Base-by-base conservation (phyloP, 1,140 invertebrate genomes). In the Drosophila albomicans region DNA sequence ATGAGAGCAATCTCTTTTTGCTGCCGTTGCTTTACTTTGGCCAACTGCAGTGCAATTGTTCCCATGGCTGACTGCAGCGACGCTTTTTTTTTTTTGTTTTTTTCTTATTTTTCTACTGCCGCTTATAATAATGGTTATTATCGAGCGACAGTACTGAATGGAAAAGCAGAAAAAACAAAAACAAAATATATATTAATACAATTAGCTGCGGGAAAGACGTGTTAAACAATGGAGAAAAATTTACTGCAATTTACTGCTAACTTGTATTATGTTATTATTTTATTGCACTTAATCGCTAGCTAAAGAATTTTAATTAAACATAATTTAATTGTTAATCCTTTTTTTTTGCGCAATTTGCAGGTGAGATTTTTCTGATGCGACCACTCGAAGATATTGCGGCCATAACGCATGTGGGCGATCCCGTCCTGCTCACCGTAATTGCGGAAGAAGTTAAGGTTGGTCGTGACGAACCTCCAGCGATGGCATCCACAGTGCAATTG, bases 391-490 rank as follows among this genome's bases (percentile, higher is more conserved):
- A 97, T 76, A 94, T 98, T 72, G 95, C 95, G 38, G 94, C 95
- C 62, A 96, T 97, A 77, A 96, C 95, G 16, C 95, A 96, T 81
- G 94, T 95, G 11, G 95, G 96, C 45, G 95, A 96, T 64, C 97
- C 97, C 8, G 95, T 98, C 48, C 93, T 97, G 38, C 93, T 98
- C 41, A 97, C 95, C 3, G 95, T 98, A 16, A 95, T 97, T 25
- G 97, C 97, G 10, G 96, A 97, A 91, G 97, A 98, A 93, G 95
- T 98, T 93, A 92, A 95, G 86, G 75, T 95, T 78, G 93, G 94
- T 74, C 93, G 94, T 80, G 94, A 96, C 58, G 96, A 97, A 89
- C 95, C 96, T 11, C 95, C 96, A 54, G 95, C 96, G 3, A 95
- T 96, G 93, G 96, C 96, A 11, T 95, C 96, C 0, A 95, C 96